phyloP scores from a whole-genome alignment of 1,140 invertebrate species.

The Cyphomyrmex costatus region DNA sequence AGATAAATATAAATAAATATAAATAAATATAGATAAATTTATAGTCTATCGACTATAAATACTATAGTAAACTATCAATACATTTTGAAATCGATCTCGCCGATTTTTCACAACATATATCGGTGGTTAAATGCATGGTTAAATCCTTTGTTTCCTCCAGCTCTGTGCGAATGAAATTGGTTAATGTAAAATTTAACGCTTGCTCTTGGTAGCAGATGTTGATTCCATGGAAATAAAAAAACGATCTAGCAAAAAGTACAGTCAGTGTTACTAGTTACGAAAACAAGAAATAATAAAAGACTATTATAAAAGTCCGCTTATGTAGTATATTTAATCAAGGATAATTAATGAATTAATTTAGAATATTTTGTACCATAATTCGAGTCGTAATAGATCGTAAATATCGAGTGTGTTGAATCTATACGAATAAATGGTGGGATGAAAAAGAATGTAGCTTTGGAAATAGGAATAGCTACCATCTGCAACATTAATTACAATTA shows the following conservation, averaged over 20 bases:
- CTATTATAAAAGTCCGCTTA: background rate
- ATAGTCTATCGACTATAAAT: background rate
- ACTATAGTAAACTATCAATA: background rate
- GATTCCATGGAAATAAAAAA: slow-evolving; percentile 1
- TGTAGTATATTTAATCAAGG: background rate
- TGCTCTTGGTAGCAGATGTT: background rate
- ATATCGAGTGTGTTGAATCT: background rate
- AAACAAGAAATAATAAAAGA: background rate
- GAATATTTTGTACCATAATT: background rate
- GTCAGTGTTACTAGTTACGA: too few species aligned
- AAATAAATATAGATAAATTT: background rate
- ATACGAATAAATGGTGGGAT: slow-evolving; percentile 48
- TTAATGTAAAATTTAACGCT: slow-evolving; percentile 46
- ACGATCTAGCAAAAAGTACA: background rate
- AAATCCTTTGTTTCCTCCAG: background rate
- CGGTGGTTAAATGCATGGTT: background rate
- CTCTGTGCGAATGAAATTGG: slow-evolving; percentile 16
- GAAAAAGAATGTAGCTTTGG: slow-evolving; percentile 67
- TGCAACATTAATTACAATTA: slow-evolving; percentile 76
- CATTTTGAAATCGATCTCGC: background rate
- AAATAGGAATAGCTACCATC: slow-evolving; percentile 25
- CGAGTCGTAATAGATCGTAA: background rate
- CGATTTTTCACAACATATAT: slow-evolving; percentile 13
- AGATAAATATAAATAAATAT: too few species aligned
- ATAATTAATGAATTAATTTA: background rate